Evolutionary conservation across 1,140 invertebrate species (phyloP).

Genomic region (Episyrphus balteatus): DNA sequence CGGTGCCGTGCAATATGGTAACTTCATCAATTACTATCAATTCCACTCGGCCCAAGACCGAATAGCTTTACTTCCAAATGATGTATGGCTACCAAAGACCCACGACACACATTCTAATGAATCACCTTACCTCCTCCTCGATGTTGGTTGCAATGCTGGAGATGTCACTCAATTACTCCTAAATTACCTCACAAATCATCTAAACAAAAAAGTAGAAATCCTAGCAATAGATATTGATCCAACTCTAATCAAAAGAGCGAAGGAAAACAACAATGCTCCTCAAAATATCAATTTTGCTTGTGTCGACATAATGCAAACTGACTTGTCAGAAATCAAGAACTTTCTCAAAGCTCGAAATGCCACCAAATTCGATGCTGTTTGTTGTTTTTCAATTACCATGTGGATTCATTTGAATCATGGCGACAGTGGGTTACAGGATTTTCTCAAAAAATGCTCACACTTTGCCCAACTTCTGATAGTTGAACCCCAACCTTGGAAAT

Average conservation of each 20-base stretch:
- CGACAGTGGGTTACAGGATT: conserved; percentile 52
- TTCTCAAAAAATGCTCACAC: conserved; percentile 45
- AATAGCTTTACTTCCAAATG: conserved; percentile 46
- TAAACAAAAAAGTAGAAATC: conserved; percentile 36
- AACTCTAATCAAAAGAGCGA: conserved; percentile 54
- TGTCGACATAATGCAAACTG: conserved; percentile 48
- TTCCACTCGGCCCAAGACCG: conserved; percentile 61
- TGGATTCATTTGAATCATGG: conserved; percentile 79
- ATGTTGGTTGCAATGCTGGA: conserved; percentile 73
- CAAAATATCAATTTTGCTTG: conserved; percentile 44
- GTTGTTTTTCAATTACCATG: conserved; percentile 76
- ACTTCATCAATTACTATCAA: conserved; percentile 78
- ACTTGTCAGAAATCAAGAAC: conserved; percentile 32
- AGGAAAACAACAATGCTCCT: conserved; percentile 37
- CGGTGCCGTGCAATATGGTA: conserved; percentile 63
- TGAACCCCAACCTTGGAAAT: conserved; percentile 74
- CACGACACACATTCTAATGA: not conserved
- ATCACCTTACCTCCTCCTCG: conserved; percentile 46
- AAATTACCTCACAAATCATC: conserved; percentile 19
- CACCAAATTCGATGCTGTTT: conserved; percentile 53
- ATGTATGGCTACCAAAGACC: conserved; percentile 41
- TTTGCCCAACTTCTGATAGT: conserved; percentile 50
- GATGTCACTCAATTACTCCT: conserved; percentile 49
- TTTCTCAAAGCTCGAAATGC: conserved; percentile 38
- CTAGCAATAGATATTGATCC: conserved; percentile 66